phyloP scores from a whole-genome alignment of 2,888 invertebrate genomes.

The Linnaemya vulpina region DNA sequence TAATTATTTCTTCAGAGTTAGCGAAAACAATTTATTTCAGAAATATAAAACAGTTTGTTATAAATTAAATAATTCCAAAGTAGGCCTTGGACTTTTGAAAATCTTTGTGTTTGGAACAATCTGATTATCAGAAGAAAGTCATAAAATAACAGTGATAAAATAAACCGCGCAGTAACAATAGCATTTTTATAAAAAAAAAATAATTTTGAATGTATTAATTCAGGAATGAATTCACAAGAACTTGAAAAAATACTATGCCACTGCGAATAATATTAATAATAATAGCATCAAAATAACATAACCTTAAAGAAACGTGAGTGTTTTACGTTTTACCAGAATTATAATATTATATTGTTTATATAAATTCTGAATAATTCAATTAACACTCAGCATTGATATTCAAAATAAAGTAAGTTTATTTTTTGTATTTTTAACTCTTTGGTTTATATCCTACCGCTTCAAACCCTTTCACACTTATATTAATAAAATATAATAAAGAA shows the following conservation, averaged over 20 bases:
- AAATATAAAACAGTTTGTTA: too few species aligned
- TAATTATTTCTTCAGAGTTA: too few species aligned
- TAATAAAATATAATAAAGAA: neutral
- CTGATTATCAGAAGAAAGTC: neutral
- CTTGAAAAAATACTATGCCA: neutral
- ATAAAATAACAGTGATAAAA: neutral
- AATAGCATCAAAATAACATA: neutral
- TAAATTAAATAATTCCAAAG: neutral
- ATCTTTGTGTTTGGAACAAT: too few species aligned
- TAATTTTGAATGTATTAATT: slow-evolving; percentile 6
- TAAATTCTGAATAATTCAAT: neutral
- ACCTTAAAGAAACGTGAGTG: neutral
- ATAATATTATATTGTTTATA: neutral
- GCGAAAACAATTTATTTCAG: too few species aligned
- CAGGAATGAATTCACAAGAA: neutral
- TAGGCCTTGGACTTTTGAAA: neutral
- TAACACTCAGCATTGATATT: too few species aligned
- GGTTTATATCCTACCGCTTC: too few species aligned
- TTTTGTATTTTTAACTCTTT: too few species aligned
- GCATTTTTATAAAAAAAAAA: neutral
- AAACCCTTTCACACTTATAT: neutral
- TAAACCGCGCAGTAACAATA: neutral
- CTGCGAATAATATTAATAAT: neutral
- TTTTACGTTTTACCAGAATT: slow-evolving; percentile 39
- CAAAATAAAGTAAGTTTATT: too few species aligned